phyloP scores from a whole-genome alignment of 2,113 vertebrate species.

The Origma solitaria region DNA sequence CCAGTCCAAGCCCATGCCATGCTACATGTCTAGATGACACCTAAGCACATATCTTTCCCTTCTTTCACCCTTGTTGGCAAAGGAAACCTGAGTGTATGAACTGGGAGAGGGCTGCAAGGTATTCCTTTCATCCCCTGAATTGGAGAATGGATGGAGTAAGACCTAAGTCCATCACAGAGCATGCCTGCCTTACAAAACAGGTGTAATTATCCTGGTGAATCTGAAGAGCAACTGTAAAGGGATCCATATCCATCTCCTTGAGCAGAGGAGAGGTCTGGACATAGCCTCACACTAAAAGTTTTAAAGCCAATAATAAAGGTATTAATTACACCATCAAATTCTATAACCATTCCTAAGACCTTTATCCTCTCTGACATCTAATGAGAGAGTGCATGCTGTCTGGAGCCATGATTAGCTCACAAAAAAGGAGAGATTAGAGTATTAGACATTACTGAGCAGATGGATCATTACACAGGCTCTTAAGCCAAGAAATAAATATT shows the following conservation, averaged over 20 bases:
- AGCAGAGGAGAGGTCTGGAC: background rate
- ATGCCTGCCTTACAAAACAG: background rate
- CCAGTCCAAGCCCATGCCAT: background rate
- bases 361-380: conserved; percentile 47
- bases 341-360: conserved; percentile 25
- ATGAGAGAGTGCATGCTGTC: conserved; percentile 19
- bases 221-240: background rate
- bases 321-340: conserved; percentile 45
- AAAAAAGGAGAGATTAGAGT: conserved; percentile 53
- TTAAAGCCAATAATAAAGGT: conserved; percentile 20
- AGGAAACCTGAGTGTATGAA: background rate
- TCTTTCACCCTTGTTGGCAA: background rate
- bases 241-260: background rate
- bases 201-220: background rate
- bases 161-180: background rate
- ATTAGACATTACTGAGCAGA: conserved; percentile 66
- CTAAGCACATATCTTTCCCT: background rate
- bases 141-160: background rate
- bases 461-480: conserved; percentile 50
- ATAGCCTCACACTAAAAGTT: background rate
- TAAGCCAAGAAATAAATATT: conserved; percentile 58
- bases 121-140: background rate
- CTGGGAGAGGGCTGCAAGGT: background rate
- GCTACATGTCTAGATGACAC: background rate
- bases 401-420: conserved; percentile 46